Percentiles rank a stretch among this genome's conserved stretches.
These are phyloP conservation scores for Neoaliturus tenellus DNA, from an alignment of 2,888 invertebrate species.

Conservation along the genomic window DNA sequence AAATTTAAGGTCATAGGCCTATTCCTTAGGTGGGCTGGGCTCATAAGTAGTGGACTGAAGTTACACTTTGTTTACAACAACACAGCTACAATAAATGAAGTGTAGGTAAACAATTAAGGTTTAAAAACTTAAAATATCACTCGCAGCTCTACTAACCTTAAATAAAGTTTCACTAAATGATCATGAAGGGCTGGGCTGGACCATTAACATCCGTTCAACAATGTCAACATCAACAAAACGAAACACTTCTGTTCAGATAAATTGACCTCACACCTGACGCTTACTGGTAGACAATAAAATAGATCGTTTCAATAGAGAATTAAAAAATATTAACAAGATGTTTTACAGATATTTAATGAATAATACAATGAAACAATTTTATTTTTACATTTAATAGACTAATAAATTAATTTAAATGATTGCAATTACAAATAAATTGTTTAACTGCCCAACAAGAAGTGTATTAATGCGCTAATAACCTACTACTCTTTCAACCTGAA, in stretches of 20 bases:
- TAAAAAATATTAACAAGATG: neutral
- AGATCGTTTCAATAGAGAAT: neutral
- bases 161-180: constrained; percentile 8
- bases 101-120: too few species aligned
- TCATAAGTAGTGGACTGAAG: too few species aligned
- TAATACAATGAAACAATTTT: neutral
- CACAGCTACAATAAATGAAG: too few species aligned
- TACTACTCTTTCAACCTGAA: constrained; percentile 25
- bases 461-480: constrained; percentile 33
- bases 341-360: neutral
- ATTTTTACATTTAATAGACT: neutral
- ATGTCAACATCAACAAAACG: constrained; percentile 49
- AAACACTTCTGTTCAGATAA: constrained; percentile 30
- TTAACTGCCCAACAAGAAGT: neutral
- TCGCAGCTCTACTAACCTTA: neutral
- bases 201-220: constrained; percentile 24
- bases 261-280: constrained; percentile 42
- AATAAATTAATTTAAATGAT: neutral
- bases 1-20: too few species aligned
- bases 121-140: too few species aligned
- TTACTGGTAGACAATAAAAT: neutral
- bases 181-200: constrained; percentile 10
- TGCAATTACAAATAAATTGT: neutral
- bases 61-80: too few species aligned
- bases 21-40: constrained; percentile 31